A percentile compares a stretch with the other conserved stretches of the same genome.
phyloP scores from a whole-genome alignment of 2,113 vertebrate species.

The Turdus rufiventris region DNA sequence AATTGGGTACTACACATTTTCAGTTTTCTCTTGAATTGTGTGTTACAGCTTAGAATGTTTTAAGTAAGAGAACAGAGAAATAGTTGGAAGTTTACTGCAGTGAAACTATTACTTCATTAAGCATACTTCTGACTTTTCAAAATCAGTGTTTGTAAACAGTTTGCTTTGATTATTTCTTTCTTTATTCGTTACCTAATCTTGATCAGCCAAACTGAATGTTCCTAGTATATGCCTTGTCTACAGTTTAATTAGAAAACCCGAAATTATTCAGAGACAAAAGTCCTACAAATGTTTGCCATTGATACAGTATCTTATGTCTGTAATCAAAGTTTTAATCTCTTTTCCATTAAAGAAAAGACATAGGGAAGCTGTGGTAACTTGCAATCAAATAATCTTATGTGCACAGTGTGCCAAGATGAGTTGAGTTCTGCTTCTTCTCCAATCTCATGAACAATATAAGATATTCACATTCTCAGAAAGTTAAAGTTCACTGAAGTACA shows the following conservation, averaged over 20 bases:
- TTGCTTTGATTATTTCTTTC: neutral
- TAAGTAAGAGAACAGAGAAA: neutral
- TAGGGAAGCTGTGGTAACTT: neutral
- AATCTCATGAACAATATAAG: neutral
- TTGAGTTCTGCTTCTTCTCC: neutral
- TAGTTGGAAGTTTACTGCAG: neutral
- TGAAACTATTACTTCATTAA: neutral
- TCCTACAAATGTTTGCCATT: accelerated
- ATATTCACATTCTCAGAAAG: neutral
- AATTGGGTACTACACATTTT: neutral
- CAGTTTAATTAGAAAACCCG: neutral
- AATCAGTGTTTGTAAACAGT: neutral
- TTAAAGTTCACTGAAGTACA: neutral
- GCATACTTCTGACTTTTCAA: neutral
- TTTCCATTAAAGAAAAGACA: neutral
- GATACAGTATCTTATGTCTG: neutral
- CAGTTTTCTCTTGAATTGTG: neutral
- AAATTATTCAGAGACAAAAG: neutral
- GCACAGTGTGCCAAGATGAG: neutral
- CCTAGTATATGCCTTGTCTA: neutral
- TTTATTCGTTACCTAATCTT: neutral
- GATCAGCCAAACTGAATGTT: neutral
- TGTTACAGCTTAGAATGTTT: neutral
- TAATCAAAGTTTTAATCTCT: neutral
- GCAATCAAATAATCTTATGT: neutral